Percentiles rank a stretch among this genome's conserved stretches.
phyloP scores from a whole-genome alignment of 1,140 invertebrate genomes.

The Dendroctonus valens region DNA sequence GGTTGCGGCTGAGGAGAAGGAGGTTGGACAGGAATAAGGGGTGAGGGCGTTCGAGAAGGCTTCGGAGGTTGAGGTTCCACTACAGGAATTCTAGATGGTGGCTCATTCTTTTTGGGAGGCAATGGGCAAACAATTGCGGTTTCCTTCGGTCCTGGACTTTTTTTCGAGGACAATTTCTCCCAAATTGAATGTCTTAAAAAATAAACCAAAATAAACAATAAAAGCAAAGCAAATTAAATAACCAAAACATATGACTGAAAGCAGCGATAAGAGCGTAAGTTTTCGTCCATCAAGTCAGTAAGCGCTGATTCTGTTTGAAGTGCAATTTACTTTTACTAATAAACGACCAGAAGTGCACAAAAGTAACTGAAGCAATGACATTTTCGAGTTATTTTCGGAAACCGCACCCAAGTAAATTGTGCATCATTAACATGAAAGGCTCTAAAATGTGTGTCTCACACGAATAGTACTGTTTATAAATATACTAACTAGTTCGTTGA shows the following conservation, averaged over 20 bases:
- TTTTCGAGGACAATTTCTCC: constrained; percentile 36
- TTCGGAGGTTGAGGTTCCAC: constrained; percentile 32
- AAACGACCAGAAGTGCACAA: too few species aligned
- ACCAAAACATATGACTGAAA: constrained; percentile 20
- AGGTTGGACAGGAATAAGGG: constrained; percentile 15
- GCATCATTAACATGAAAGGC: background rate
- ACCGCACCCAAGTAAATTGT: background rate
- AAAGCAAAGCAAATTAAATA: constrained; percentile 20
- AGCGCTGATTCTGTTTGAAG: background rate
- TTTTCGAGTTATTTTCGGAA: too few species aligned
- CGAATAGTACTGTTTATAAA: constrained; percentile 22
- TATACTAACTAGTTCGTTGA: constrained; percentile 16
- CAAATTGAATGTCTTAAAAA: constrained; percentile 40
- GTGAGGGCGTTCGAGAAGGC: constrained; percentile 22
- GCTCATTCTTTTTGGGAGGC: constrained; percentile 33
- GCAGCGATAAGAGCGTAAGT: too few species aligned
- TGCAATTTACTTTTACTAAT: too few species aligned
- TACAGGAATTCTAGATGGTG: constrained; percentile 33
- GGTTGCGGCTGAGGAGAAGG: constrained; percentile 18
- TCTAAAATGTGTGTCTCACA: constrained; percentile 5
- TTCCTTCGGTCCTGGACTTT: constrained; percentile 30
- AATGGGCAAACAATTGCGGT: constrained; percentile 32
- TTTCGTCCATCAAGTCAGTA: background rate
- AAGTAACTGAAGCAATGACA: too few species aligned
- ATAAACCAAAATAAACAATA: constrained; percentile 36